Evolutionary conservation across 2,113 vertebrate species (phyloP), one percentile per base, ranked within the genome.

Genomic region (Crypturellus undulatus): DNA sequence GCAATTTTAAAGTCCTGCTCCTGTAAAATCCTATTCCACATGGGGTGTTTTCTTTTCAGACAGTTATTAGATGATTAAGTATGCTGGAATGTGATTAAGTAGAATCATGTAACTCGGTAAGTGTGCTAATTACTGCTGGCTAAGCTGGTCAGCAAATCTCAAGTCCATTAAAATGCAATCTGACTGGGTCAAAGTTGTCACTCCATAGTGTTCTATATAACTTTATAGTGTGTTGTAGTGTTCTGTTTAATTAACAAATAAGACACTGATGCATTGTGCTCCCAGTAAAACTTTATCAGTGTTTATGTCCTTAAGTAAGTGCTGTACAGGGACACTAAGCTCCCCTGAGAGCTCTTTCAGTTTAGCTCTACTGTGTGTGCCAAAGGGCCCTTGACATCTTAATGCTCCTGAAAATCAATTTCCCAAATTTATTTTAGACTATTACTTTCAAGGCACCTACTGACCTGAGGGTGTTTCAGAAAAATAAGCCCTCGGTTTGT

Each of bases 51-150:
- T 82, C 34, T 72, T 52, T 30, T 21, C 52, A 25, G 12, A 17
- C 56, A 70, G 65, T 65, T 73, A 77, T 17, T 36, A 78, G n/a
- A 52, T 78, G 40, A 49, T 69, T 75, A 73, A 72, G 72, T 30
- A 69, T 24, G 69, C 21, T 45, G 68, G 52, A 69, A 94, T 93
- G 85, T 70, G 18, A 73, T 70, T 77, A 90, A 88, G 54, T 49
- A 77, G 12, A 16, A 70, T 80, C 34, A 70, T 72, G 45, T 80
- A 95, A 77, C 24, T 92, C 76, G 79, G 72, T 77, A 82, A 76
- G 81, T 22, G 24, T 77, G 25, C 26, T 85, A 83, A 85, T 87
- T 88, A 40, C 36, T 64, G 24, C 36, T 38, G 62, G 22, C 36
- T 25, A 38, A 22, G 36, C 38, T 40, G 30, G 60, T 14, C 51